A percentile compares a stretch with the other conserved stretches of the same genome.
These are phyloP conservation scores for Florisuga fusca DNA, from an alignment of 2,797 vertebrate species.

Conservation along the genomic window DNA sequence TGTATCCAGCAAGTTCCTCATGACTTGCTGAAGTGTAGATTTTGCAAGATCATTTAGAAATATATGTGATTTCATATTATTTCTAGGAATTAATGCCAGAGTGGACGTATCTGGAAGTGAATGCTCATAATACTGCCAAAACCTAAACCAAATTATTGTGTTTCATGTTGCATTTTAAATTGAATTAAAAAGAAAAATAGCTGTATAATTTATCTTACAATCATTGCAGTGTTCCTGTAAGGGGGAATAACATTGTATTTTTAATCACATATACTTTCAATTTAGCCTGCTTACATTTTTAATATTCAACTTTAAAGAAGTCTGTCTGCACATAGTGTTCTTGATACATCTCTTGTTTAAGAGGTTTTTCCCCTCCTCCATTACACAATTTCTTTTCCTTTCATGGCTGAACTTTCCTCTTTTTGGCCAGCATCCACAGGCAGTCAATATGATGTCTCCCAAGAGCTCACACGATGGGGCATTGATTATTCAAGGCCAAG, in stretches of 20 bases:
- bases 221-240: not conserved
- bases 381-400: not conserved
- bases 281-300: not conserved
- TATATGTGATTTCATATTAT: not conserved
- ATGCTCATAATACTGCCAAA: not conserved
- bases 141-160: not conserved
- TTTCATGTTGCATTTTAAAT: conserved; percentile 1
- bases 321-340: not conserved
- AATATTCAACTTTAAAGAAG: not conserved
- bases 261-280: not conserved
- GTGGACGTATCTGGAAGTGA: not conserved
- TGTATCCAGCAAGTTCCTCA: not conserved
- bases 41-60: conserved; percentile 49
- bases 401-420: not conserved
- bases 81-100: conserved; percentile 49
- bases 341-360: not conserved
- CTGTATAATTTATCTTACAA: not conserved
- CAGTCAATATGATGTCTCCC: not conserved
- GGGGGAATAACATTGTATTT: not conserved
- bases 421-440: not conserved
- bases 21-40: not conserved
- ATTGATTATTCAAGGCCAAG: not conserved
- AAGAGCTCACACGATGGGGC: not conserved
- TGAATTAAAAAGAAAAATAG: not conserved
- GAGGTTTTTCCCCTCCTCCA: not conserved